Evolutionary conservation across 2,888 invertebrate genomes (phyloP).

Genomic region (Leucophenga montana): DNA sequence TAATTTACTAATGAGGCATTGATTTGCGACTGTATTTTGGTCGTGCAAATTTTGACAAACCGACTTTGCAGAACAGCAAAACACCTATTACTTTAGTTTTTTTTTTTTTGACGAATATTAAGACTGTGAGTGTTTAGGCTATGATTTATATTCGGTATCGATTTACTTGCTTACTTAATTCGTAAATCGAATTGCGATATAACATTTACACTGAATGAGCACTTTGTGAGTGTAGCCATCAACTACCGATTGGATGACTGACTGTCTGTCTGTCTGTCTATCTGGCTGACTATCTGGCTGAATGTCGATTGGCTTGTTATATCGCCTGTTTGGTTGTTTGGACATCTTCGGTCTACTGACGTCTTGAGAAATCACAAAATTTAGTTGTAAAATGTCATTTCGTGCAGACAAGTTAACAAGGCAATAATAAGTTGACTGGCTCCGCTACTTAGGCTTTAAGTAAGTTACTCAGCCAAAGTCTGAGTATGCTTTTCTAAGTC

Average conservation of each 20-base stretch:
- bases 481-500: no score
- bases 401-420: constrained; percentile 70
- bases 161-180: not conserved
- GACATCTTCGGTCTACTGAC: constrained; percentile 34
- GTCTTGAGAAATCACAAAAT: constrained; percentile 61
- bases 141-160: constrained; percentile 21
- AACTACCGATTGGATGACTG: constrained; percentile 33
- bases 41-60: constrained; percentile 32
- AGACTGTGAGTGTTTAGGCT: not conserved
- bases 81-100: not conserved
- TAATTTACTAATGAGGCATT: constrained; percentile 69
- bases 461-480: constrained; percentile 17
- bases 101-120: no score
- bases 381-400: constrained; percentile 71
- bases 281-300: constrained; percentile 43
- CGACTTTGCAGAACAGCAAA: not conserved
- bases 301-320: constrained; percentile 31
- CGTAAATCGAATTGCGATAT: not conserved
- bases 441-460: constrained; percentile 35
- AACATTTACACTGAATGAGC: constrained; percentile 41
- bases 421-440: constrained; percentile 65
- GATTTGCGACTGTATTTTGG: constrained; percentile 49
- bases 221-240: constrained; percentile 30
- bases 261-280: constrained; percentile 20
- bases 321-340: constrained; percentile 6